Percentiles rank a stretch among this genome's conserved stretches.
Conservation (phyloP, 2,113 vertebrate species). For the Ceyx melanurus region DNA sequence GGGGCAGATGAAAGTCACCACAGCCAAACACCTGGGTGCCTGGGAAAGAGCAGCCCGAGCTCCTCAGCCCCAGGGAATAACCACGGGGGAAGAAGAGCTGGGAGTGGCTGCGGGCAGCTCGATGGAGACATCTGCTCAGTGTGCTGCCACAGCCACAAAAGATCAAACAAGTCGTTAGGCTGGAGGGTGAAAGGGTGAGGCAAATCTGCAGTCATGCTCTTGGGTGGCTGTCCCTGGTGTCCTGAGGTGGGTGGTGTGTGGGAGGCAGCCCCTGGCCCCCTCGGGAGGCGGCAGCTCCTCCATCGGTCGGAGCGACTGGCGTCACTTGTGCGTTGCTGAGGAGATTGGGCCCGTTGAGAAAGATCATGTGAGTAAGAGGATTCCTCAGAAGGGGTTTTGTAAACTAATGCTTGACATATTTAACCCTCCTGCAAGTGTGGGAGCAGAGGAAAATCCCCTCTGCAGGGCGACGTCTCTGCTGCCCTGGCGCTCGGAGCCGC, state of each 20-base stretch:
- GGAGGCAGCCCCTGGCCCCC: background rate
- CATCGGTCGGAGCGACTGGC: background rate
- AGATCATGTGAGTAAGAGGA: constrained; percentile 45
- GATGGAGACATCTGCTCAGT: constrained; percentile 17
- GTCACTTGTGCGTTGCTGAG: background rate
- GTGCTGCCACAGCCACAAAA: background rate
- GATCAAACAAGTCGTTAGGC: background rate
- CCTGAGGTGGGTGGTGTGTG: background rate
- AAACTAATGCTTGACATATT: constrained; percentile 1
- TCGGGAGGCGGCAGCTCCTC: background rate
- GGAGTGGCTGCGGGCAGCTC: background rate
- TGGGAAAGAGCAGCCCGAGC: background rate
- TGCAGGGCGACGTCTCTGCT: background rate
- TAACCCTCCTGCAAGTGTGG: background rate
- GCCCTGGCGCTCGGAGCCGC: background rate
- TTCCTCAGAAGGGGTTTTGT: constrained; percentile 16
- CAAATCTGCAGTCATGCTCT: background rate
- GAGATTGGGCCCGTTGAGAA: background rate
- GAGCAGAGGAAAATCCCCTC: background rate
- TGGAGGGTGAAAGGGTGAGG: background rate
- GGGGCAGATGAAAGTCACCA: background rate
- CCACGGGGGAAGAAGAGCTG: background rate
- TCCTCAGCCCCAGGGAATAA: background rate
- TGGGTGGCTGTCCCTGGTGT: background rate
- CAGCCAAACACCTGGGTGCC: rapidly evolving